phyloP scores from a whole-genome alignment of 2,888 invertebrate species.

The Mythimna albipuncta region DNA sequence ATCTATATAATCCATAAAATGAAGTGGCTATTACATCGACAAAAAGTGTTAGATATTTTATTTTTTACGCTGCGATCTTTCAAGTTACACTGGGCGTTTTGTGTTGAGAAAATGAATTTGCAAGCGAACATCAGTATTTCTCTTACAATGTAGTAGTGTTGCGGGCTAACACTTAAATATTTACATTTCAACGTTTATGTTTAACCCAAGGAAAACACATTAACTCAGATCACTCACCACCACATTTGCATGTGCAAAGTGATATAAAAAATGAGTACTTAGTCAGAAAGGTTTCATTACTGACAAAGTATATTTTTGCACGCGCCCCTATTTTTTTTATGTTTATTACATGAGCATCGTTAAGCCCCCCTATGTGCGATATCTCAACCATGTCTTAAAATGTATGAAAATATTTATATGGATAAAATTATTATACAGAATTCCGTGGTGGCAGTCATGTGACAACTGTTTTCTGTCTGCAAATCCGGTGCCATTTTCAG shows the following conservation, averaged over 20 bases:
- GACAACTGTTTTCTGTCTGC: constrained; percentile 2
- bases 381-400: constrained; percentile 16
- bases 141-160: constrained; percentile 39
- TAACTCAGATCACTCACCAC: constrained; percentile 41
- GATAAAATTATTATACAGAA: constrained; percentile 11
- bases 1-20: constrained; percentile 53
- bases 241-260: constrained; percentile 55
- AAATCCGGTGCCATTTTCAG: background rate
- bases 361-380: background rate
- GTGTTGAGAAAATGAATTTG: constrained; percentile 18
- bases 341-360: constrained; percentile 21
- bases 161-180: constrained; percentile 42
- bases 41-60: constrained; percentile 39
- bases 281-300: constrained; percentile 25
- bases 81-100: constrained; percentile 18
- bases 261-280: constrained; percentile 47
- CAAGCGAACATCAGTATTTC: constrained; percentile 15
- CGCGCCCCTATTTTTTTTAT: constrained; percentile 1
- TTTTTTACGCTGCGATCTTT: constrained; percentile 14
- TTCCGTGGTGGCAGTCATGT: background rate
- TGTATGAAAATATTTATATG: constrained; percentile 11
- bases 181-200: constrained; percentile 52
- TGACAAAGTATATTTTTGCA: constrained; percentile 34
- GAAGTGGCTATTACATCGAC: constrained; percentile 43
- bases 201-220: constrained; percentile 45